phyloP scores from a whole-genome alignment of 2,797 vertebrate species.

The Heliangelus exortis region DNA sequence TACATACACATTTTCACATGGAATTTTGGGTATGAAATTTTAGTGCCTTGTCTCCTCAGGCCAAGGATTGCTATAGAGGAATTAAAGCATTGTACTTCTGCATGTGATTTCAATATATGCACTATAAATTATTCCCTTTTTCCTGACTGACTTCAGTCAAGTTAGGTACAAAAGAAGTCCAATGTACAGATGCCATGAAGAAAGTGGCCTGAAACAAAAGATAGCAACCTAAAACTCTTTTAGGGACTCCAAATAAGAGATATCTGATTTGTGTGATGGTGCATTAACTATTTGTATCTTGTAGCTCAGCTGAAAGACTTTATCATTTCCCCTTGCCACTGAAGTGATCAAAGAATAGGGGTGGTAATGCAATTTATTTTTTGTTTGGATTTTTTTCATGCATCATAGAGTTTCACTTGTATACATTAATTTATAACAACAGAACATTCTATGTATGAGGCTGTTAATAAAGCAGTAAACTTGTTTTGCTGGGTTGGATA shows the following conservation, averaged over 20 bases:
- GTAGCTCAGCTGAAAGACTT: neutral
- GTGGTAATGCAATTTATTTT: neutral
- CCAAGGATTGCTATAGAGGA: neutral
- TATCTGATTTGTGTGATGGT: neutral
- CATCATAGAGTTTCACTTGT: neutral
- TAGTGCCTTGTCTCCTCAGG: neutral
- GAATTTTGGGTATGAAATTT: neutral
- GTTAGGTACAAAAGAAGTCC: neutral
- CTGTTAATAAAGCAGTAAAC: neutral
- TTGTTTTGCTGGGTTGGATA: neutral
- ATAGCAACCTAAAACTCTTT: neutral
- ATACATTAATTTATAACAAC: neutral
- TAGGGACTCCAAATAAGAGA: neutral
- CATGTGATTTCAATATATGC: neutral
- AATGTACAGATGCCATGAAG: neutral
- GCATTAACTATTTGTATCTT: constrained; percentile 1
- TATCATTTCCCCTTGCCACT: neutral
- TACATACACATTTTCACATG: neutral
- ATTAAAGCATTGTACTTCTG: neutral
- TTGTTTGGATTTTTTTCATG: neutral
- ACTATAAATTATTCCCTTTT: neutral
- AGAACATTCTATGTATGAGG: neutral
- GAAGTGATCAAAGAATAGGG: neutral
- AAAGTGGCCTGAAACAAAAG: neutral
- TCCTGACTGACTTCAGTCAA: neutral